Percentiles rank a stretch among this genome's conserved stretches.
phyloP scores from a whole-genome alignment of 2,113 vertebrate genomes.

The Baryphthengus martii region DNA sequence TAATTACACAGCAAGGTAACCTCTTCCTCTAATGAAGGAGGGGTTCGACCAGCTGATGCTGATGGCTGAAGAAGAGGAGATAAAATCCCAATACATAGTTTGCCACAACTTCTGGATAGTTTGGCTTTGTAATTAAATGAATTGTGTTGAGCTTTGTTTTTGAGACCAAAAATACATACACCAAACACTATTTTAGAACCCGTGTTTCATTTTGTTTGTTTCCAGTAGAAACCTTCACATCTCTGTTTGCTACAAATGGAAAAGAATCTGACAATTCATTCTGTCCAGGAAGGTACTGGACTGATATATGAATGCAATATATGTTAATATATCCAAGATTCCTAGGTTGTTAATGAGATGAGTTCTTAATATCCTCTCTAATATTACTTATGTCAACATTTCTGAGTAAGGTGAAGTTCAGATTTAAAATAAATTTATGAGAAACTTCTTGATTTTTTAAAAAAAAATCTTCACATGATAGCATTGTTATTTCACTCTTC shows the following conservation, averaged over 20 bases:
- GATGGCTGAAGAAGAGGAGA: not conserved
- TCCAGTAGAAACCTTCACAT: not conserved
- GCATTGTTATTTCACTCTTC: not conserved
- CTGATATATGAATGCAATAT: not conserved
- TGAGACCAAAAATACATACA: not conserved
- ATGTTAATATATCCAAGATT: not conserved
- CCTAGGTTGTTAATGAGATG: not conserved
- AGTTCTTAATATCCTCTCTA: not conserved
- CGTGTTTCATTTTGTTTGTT: not conserved
- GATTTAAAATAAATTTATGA: not conserved
- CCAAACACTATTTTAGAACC: not conserved
- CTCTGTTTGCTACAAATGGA: not conserved
- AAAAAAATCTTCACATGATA: not conserved
- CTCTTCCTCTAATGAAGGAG: not conserved
- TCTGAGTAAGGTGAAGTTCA: not conserved
- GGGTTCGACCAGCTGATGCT: not conserved
- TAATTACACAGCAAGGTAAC: not conserved
- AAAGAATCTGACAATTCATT: not conserved
- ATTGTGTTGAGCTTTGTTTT: not conserved
- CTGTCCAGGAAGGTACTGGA: accelerated
- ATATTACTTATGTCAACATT: not conserved
- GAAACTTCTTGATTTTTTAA: not conserved
- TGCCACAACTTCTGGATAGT: not conserved
- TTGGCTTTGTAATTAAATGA: not conserved
- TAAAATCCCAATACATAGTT: not conserved